Evolutionary conservation across 2,797 vertebrate species (phyloP).

Genomic region (Acrossocheilus wenchowensis): DNA sequence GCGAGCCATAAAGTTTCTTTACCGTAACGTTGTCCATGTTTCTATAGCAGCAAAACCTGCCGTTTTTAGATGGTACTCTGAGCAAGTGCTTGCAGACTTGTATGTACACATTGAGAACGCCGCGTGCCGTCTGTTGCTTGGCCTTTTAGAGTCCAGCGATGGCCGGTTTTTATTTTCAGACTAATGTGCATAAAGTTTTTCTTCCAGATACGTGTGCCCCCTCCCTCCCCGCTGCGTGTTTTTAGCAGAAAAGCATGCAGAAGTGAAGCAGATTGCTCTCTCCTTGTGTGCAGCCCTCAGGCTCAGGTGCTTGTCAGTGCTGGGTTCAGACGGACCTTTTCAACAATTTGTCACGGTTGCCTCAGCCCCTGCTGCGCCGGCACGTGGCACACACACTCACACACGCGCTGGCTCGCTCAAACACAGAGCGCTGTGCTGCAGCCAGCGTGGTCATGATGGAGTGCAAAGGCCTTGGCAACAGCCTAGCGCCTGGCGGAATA

Average conservation of each 20-base stretch:
- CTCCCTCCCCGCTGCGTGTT: constrained; percentile 15
- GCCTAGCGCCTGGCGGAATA: constrained; percentile 81
- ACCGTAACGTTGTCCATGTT: constrained; percentile 63
- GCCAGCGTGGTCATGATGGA: constrained; percentile 78
- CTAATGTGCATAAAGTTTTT: constrained; percentile 6
- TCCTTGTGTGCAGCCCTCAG: constrained; percentile 70
- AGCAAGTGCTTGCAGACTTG: background rate
- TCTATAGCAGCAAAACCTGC: constrained; percentile 76
- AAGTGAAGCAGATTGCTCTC: constrained; percentile 59
- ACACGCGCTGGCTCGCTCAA: constrained; percentile 67
- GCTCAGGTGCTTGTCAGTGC: constrained; percentile 94
- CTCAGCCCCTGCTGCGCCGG: constrained; percentile 89
- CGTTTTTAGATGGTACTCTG: constrained; percentile 60
- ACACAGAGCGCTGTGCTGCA: constrained; percentile 80
- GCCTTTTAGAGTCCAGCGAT: constrained; percentile 11
- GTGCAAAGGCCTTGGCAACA: constrained; percentile 76
- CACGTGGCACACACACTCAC: constrained; percentile 84
- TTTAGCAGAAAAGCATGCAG: constrained; percentile 51
- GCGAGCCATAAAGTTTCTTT: background rate
- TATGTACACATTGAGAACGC: constrained; percentile 3
- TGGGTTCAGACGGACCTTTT: constrained; percentile 87
- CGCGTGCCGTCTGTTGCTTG: constrained; percentile 4
- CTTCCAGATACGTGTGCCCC: background rate
- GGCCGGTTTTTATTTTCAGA: constrained; percentile 19
- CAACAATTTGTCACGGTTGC: constrained; percentile 94